phyloP scores from a whole-genome alignment of 2,797 vertebrate genomes.

The Tiaroga cobitis region DNA sequence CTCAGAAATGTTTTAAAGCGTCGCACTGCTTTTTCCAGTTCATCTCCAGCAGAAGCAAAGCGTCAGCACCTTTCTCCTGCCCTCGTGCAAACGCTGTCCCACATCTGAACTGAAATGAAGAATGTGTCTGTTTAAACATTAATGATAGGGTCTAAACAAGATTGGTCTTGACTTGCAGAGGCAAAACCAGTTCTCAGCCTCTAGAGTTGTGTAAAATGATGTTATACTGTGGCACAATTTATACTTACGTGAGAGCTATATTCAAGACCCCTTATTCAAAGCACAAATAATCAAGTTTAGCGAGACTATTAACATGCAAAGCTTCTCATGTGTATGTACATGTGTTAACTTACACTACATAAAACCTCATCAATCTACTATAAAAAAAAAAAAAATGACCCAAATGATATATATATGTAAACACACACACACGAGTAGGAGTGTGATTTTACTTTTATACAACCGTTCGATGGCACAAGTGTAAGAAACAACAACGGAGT shows the following conservation, averaged over 20 bases:
- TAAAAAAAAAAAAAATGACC: neutral
- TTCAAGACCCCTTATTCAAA: neutral
- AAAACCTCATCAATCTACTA: neutral
- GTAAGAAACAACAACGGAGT: too few species aligned
- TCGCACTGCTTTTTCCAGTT: conserved; percentile 41
- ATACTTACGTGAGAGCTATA: neutral
- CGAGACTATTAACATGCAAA: neutral
- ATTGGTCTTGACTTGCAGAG: conserved; percentile 51
- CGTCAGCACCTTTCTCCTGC: conserved; percentile 7
- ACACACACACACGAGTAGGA: too few species aligned
- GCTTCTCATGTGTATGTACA: neutral
- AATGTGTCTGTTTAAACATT: conserved; percentile 37
- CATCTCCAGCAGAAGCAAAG: neutral
- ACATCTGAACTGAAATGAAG: conserved; percentile 29
- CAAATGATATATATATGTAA: too few species aligned
- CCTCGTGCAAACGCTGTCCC: neutral
- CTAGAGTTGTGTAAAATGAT: neutral
- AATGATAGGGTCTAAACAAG: conserved; percentile 56
- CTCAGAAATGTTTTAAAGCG: neutral
- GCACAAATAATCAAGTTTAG: neutral
- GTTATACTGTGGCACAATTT: neutral
- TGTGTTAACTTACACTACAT: neutral
- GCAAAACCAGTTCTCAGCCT: conserved; percentile 61
- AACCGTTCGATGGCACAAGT: too few species aligned
- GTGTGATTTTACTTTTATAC: too few species aligned